Base-by-base conservation (phyloP, 2,113 vertebrate species). In the Coregonus clupeaformis region DNA sequence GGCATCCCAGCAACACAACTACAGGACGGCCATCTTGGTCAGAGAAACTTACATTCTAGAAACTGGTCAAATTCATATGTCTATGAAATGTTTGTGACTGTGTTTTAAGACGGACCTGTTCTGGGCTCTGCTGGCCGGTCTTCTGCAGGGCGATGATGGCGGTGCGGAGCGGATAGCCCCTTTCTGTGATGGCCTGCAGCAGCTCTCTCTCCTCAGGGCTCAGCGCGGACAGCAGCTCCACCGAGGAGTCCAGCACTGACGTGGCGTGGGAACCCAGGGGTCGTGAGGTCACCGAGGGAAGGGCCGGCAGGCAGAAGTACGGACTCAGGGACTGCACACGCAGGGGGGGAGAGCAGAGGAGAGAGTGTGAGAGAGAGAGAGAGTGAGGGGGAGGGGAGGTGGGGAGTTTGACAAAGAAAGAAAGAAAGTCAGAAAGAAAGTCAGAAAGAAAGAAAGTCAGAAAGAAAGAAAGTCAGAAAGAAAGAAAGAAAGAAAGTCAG, bases 81-180 rank as follows among this genome's bases (percentile, higher is more conserved):
- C 18, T 7, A 0, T 42, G 36, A 42, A 42, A 42, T n/a, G 57
- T 60, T 20, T 63, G 30, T 67, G 4, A 32, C 27, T 75, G 6
- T 5, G 11, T n/a, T 14, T 22, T 24, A 4, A 67, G 14, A 87
- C 94, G 77, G 70, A 98, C 97, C 95, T 98, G 94, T 69, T 92
- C 94, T 22, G 95, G 90, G 68, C 92, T 95, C 80, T 95, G 93
- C 62, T 76, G 90, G 20, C 96, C 95, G 0, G 92, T 95, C 90
- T 95, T 97, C 93, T 99, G 97, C 68, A 99, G 91, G 60, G 97
- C 94, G n/a, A 92, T 87, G 69, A 99, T 95, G 79, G 95, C 97
- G 47, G 94, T 94, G 16, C 78, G 91, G 30, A 95, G 81, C 0
- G 97, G 91, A 78, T 98, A 98, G 20, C 97, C 97, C 75, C 91